Evolutionary conservation across 2,797 vertebrate species (phyloP), one percentile per base, ranked within the genome.

Genomic region (Neostethus bicornis): DNA sequence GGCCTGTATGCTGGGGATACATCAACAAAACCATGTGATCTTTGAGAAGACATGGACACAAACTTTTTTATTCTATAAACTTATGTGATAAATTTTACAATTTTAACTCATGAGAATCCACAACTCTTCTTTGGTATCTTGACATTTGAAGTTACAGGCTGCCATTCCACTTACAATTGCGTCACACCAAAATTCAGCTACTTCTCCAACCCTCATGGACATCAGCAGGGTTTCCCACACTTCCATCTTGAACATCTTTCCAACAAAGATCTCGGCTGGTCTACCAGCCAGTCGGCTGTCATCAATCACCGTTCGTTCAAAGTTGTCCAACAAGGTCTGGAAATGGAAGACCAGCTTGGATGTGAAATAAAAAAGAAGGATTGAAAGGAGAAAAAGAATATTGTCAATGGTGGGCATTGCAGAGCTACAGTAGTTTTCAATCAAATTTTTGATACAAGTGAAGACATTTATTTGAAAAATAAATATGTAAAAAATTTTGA

Each of bases 231-330:
- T 91, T 86, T 95, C 94, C 94, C 95, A 96, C 37, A 96, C 91
- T 73, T 95, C 94, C 81, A 96, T 85, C 86, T 96, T 96, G 86
- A 96, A 95, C 94, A 96, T 93, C 82, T 94, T 96, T 67, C 92
- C 95, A 11, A 95, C 85, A 17, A 95, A 94, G 69, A 96, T 94
- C 85, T 96, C 94, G n/a, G 93, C 91, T 5, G 93, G 93, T 43
- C 82, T 52, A 29, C 92, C 89, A 2, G 86, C 89, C 51, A 86
- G 80, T 16, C 91, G 90, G 41, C 94, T 96, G 90, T 96, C 94
- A 0, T 95, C 95, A 0, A 95, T 90, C 72, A 95, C 90, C 0
- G 92, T 95, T 37, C 93, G 81, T 70, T 95, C 94, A 60, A 94
- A 95, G 85, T 94, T 23, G n/a, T 95, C 93, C 74, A 93, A 84